Conservation (phyloP, 2,113 vertebrate species). For the Aviceda subcristata region DNA sequence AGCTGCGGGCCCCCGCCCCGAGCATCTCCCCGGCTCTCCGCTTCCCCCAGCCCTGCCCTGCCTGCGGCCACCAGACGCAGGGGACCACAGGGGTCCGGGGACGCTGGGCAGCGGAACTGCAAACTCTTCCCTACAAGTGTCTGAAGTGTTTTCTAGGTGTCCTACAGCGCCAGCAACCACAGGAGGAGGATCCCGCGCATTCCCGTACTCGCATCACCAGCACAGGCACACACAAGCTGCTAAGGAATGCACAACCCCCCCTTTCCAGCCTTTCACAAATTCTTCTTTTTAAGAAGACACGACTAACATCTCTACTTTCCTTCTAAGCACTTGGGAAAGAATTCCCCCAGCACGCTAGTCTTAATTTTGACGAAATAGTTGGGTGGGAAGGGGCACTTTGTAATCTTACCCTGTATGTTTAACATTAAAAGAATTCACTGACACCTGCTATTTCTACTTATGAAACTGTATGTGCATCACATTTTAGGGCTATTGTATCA, state of each 20-base stretch:
- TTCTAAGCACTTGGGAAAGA: neutral
- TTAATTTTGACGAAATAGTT: neutral
- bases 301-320: neutral
- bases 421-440: neutral
- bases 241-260: neutral
- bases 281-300: neutral
- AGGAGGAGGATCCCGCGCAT: neutral
- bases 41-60: no score
- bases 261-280: neutral
- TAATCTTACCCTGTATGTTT: neutral
- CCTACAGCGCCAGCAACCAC: neutral
- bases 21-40: no score
- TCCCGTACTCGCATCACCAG: fast-evolving
- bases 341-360: neutral
- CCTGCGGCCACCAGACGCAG: no score
- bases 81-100: neutral
- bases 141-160: neutral
- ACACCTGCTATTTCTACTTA: neutral
- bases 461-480: neutral
- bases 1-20: no score
- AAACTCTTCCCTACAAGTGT: neutral
- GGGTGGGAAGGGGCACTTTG: neutral
- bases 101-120: neutral
- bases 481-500: neutral
- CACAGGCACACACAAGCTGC: neutral